These are phyloP conservation scores for Baronia brevicornis DNA, from an alignment of 2,888 invertebrate species.

Conservation along the genomic window DNA sequence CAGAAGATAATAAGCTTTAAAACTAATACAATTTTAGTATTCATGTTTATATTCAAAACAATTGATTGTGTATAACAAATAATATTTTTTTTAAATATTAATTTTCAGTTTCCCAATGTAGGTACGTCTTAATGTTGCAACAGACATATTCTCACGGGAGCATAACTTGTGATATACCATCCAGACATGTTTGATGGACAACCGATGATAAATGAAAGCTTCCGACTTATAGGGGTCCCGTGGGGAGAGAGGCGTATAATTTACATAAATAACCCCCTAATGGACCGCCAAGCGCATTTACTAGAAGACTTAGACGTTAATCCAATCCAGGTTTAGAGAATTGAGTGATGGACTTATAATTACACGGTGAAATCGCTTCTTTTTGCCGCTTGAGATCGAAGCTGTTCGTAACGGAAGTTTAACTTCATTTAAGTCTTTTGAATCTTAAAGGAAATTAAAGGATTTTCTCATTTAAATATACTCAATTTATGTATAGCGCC, in stretches of 20 bases:
- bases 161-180: constrained; percentile 10
- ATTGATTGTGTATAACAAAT: no score
- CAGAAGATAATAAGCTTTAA: no score
- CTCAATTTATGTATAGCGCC: no score
- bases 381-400: no score
- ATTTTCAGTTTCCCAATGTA: no score
- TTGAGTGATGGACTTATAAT: constrained; percentile 25
- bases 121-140: neutral
- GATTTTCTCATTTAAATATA: no score
- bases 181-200: constrained; percentile 34
- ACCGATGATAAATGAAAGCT: constrained; percentile 25
- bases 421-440: no score
- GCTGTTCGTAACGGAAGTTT: no score
- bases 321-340: constrained; percentile 27
- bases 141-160: constrained; percentile 1
- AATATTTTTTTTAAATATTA: no score
- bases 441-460: no score
- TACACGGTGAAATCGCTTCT: constrained; percentile 7
- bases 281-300: constrained; percentile 28
- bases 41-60: no score
- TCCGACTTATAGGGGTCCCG: constrained; percentile 11
- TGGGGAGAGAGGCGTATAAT: constrained; percentile 25
- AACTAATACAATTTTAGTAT: no score
- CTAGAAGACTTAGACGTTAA: constrained; percentile 24
- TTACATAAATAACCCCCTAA: constrained; percentile 51